Base-by-base conservation (phyloP, 2,797 vertebrate species). In the Aphelocoma californica region DNA sequence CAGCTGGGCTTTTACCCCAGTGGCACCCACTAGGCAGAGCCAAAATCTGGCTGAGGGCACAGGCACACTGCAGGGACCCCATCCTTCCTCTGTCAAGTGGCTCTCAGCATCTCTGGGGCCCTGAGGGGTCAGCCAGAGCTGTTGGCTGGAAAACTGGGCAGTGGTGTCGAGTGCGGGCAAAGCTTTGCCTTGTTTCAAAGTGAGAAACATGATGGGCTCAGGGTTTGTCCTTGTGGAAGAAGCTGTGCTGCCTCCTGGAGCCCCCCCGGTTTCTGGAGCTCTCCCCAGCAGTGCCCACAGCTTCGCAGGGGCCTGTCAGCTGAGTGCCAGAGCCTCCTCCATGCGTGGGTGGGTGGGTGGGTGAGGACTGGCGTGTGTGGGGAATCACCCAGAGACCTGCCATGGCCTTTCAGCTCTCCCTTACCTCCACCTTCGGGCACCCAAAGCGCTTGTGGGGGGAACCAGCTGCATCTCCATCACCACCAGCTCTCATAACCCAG, bases 1-100 rank as follows among this genome's bases (percentile, higher is more conserved):
- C 71, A 6, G 17, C 26, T 29, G 45, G 36, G 42, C 26, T 64
- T 70, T 64, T 53, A 23, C 21, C 38, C 56, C 20, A 25, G 42
- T 60, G 60, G 31, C 42, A 84, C 25, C 10, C 15, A 2, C 16
- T 38, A 51, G 40, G 36, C 29, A 40, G 42, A 84, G 48, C n/a
- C 0, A 0, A 50, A 56, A 15, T 3, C 32, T 45, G 69, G 12
- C 28, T 16, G 3, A 56, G 74, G n/a, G 45, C 58, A 34, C 0
- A 0, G 29, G 29, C 16, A 15, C 3, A 0, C 44, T 0, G 5
- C 54, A 44, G 42, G 54, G 51, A 42, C n/a, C 24, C 12, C 0
- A n/a, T 51, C 82, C 23, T 64, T 71, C 47, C 20, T 29, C 53
- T 45, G 48, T 23, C 29, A 16, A 29, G 29, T 7, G 25, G 15